Evolutionary conservation across 1,140 invertebrate species (phyloP), one percentile per base, ranked within the genome.

Genomic region (Oryzaephilus surinamensis): DNA sequence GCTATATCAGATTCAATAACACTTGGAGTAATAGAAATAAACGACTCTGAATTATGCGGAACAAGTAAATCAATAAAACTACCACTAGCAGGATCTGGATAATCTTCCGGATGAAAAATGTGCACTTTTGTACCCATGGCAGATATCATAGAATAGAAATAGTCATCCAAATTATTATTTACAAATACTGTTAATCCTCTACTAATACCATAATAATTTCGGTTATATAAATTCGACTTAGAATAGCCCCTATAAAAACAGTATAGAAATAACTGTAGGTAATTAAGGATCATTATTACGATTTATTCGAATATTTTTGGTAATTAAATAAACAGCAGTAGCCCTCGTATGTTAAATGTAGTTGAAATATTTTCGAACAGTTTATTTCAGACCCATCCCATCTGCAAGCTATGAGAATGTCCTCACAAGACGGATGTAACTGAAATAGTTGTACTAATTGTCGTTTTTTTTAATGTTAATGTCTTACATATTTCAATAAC

Each of bases 121-220:
- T 56, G 50, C 14, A 68, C 48, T 66, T 24, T n/a, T n/a, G n/a
- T n/a, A 8, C 66, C 64, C 3, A 48, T 15, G 5, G 56, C 47
- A 31, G 45, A 51, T 4, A 59, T 44, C 2, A 70, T 41, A 2
- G 64, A 52, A 31, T 66, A 74, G 8, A 60, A 61, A 41, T 73
- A 73, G 47, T 74, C 71, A 1, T 69, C 57, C 0, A 63, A 4
- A 32, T 62, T 50, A 0, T 66, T 49, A 18, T 73, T 60, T 11
- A 72, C 13, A 2, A 69, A 11, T 0, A 74, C 55, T 3, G 52
- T 52, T 2, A 74, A 45, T n/a, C n/a, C n/a, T n/a, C n/a, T n/a
- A n/a, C n/a, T n/a, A n/a, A n/a, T n/a, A n/a, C n/a, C n/a, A n/a
- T n/a, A n/a, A n/a, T n/a, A n/a, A n/a, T n/a, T n/a, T n/a, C n/a